Evolutionary conservation across 2,888 invertebrate genomes (phyloP).

Genomic region (Ditula angustiorana): DNA sequence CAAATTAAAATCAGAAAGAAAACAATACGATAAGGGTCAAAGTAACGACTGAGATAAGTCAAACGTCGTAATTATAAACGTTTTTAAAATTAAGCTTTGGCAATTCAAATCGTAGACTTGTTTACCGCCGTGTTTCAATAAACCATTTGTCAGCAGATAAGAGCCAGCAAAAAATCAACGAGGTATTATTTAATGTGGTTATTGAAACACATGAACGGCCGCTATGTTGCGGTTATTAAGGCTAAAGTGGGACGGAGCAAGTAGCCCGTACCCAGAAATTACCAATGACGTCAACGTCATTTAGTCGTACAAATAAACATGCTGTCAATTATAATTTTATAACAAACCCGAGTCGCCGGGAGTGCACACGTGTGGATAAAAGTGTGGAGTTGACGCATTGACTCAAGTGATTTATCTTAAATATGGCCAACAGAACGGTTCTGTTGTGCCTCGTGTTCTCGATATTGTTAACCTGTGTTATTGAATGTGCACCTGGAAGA

Average conservation of each 20-base stretch:
- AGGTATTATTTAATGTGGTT: no score
- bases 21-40: no score
- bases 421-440: constrained; percentile 66
- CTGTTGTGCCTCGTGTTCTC: constrained; percentile 67
- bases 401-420: constrained; percentile 31
- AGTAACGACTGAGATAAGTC: no score
- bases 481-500: constrained; percentile 51
- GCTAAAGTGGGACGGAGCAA: background rate
- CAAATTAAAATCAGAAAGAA: no score
- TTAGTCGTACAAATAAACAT: constrained; percentile 1
- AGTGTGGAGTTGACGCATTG: background rate
- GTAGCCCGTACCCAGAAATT: constrained; percentile 2
- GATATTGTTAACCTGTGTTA: constrained; percentile 54
- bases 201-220: background rate
- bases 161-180: no score
- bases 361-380: background rate
- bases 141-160: no score
- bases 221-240: background rate
- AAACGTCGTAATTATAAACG: no score
- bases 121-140: no score
- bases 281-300: constrained; percentile 1
- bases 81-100: no score
- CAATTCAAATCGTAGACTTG: no score
- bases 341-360: background rate
- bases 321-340: background rate